Percentiles rank a stretch among this genome's conserved stretches.
Conservation (phyloP, 2,888 invertebrate genomes). For the Smittia sp. region DNA sequence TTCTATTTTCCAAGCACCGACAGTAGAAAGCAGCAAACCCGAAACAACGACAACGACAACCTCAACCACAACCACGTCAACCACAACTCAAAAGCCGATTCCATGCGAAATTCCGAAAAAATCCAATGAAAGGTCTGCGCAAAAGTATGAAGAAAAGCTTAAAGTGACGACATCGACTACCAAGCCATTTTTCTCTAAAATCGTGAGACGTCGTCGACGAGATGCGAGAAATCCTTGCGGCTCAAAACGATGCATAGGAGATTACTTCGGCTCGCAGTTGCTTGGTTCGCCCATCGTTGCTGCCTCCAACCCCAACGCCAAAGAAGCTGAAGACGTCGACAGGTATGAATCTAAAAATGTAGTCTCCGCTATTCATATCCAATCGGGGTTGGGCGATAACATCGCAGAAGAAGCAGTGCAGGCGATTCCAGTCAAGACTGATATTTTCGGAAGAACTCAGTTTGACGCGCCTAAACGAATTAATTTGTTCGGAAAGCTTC, state of each 20-base stretch:
- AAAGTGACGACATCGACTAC: background rate
- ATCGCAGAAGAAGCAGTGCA: background rate
- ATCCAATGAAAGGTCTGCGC: conserved; percentile 9
- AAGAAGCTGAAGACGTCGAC: background rate
- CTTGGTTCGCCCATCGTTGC: background rate
- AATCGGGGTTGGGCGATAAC: background rate
- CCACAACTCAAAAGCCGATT: conserved; percentile 7
- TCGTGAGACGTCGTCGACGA: background rate
- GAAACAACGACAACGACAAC: background rate
- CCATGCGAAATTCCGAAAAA: background rate
- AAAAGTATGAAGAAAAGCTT: background rate
- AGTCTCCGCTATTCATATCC: background rate
- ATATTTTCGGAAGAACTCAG: background rate
- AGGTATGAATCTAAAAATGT: conserved; percentile 6
- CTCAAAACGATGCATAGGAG: background rate
- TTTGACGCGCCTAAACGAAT: background rate
- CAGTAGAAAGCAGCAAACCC: background rate
- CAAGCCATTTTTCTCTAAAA: background rate
- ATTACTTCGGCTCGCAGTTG: no score
- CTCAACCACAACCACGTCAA: background rate
- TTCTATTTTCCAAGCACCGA: background rate
- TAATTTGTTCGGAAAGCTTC: background rate
- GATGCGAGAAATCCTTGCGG: background rate
- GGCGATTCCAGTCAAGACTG: background rate
- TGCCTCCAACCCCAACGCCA: background rate